Base-by-base conservation (phyloP, 2,113 vertebrate genomes). In the Tor tambroides region DNA sequence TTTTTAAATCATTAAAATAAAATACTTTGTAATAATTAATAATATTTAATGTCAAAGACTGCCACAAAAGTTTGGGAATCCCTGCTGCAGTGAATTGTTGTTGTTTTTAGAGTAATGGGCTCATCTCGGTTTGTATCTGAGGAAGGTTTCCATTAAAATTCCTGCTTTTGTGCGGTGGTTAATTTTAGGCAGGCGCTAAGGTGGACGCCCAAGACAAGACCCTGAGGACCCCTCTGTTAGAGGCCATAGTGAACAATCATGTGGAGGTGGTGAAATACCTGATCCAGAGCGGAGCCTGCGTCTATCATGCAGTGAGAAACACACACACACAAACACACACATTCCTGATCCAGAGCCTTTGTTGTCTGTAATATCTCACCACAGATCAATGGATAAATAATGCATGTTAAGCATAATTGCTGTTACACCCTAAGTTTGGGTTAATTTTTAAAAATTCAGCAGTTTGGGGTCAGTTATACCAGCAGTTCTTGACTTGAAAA, bases 191-290 rank as follows among this genome's bases (percentile, higher is more conserved):
- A 0, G 97, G 97, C 9, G 97, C 97, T 86, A 96, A 96, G 61
- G 94, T 98, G 83, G 97, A 98, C 0, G 95, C 96, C 0, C 94
- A 95, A 78, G 97, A 98, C 92, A 97, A 97, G 84, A 94, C 95
- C 30, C 90, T 94, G 78, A 95, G 96, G 89, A 98, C 97, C 0
- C 97, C 97, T 0, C 95, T 98, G 71, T 89, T 98, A 92, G 97
- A 98, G 83, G 97, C 97, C 0, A 95, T 98, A 75, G 94, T 96
- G 83, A 97, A 96, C 92, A 96, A 97, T 89, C 96, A 97, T 67
- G 46, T 96, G 46, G 96, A 97, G 23, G 93, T 96, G 56, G 94
- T 96, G 1, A 95, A 93, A 2, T 98, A 96, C 91, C 94, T 98
- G 92, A 91, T 97, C 54, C 96, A 97, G 90, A 95, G 92, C 0